Evolutionary conservation across 2,113 vertebrate species (phyloP), one percentile per base, ranked within the genome.

Genomic region (Salminus brasiliensis): DNA sequence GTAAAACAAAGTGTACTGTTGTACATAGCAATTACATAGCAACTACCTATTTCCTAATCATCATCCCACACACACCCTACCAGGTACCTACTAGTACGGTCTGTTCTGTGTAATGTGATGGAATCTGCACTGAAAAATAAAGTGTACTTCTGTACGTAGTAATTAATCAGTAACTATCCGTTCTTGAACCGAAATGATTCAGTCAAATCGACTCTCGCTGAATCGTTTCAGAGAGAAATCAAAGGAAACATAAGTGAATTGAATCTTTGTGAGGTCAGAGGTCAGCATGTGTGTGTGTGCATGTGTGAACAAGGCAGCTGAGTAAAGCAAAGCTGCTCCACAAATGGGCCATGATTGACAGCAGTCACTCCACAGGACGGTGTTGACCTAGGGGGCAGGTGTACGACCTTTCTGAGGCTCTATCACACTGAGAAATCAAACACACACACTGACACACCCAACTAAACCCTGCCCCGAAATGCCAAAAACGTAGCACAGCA

Each of bases 371-470:
- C 82, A 81, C 85, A 87, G 78, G 80, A 76, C 65, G 80, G 75
- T 88, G 88, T 88, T 89, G 91, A 91, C 89, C 89, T 85, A 85
- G 84, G 83, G 82, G 84, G 89, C 92, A 93, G 92, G 47, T 72
- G 47, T 45, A 15, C 9, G 62, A 55, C 62, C 41, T 29, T 23
- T 36, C 30, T 68, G 39, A 52, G 27, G 21, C 27, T 62, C 59
- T 60, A 60, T 60, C 57, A 60, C 9, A 25, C 25, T 60, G 3
- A 36, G 39, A 30, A 55, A 55, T 53, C 57, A 18, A 2, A 60
- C 41, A 32, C 52, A 32, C 29, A 36, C 43, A 78, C 39, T 52
- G 18, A 60, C 49, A 69, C 76, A 27, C 52, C 41, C 78, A 30
- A 53, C 30, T 76, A 47, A 76, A 25, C 11, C 41, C 5, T 27